Evolutionary conservation across 2,797 vertebrate species (phyloP).

Genomic region (Phoebastria nigripes): DNA sequence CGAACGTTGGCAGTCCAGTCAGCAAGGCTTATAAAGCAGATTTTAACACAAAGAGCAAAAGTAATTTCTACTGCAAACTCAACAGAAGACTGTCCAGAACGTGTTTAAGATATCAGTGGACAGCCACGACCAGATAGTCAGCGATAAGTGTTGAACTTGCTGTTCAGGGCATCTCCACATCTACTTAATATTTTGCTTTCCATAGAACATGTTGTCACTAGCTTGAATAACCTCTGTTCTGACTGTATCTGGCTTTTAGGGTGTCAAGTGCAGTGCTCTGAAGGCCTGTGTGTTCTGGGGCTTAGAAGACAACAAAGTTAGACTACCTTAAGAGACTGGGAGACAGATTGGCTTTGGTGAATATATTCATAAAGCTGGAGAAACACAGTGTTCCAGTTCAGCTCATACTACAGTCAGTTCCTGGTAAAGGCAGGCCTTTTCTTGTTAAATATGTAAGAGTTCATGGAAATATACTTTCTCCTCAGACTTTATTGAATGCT

Average conservation of each 20-base stretch:
- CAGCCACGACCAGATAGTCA: not conserved
- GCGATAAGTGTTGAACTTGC: not conserved
- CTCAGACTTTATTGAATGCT: not conserved
- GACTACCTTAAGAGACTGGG: not conserved
- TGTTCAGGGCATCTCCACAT: not conserved
- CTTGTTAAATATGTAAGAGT: not conserved
- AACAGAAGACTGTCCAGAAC: fast-evolving
- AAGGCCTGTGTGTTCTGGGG: not conserved
- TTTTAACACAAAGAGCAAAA: not conserved
- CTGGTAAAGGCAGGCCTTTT: not conserved
- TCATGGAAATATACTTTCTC: not conserved
- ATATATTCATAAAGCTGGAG: not conserved
- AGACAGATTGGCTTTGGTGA: not conserved
- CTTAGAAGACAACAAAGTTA: not conserved
- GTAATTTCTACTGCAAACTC: not conserved
- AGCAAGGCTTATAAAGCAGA: not conserved
- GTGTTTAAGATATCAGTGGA: not conserved
- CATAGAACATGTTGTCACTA: not conserved
- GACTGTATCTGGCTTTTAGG: not conserved
- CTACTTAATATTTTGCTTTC: not conserved
- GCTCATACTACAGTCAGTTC: not conserved
- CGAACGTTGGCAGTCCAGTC: not conserved
- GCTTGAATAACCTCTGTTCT: not conserved
- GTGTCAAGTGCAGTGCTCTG: not conserved
- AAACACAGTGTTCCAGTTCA: not conserved